phyloP scores from a whole-genome alignment of 2,888 invertebrate genomes.

The Agrochola lota region DNA sequence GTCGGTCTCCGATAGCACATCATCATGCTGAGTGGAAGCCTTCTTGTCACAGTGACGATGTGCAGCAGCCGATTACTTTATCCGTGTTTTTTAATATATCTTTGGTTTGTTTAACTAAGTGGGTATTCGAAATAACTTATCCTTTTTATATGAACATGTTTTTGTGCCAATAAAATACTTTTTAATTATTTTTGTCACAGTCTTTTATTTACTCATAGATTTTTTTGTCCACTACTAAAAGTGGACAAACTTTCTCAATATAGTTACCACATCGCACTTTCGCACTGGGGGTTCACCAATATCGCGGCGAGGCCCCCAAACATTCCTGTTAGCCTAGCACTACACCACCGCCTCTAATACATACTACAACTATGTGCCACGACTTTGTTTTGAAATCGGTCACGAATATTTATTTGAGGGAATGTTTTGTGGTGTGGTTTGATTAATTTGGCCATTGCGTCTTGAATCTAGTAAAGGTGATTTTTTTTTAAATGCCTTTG shows the following conservation, averaged over 20 bases:
- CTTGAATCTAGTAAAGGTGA: not conserved
- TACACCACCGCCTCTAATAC: constrained; percentile 35
- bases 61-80: not conserved
- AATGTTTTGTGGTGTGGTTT: constrained; percentile 8
- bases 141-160: not conserved
- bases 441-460: constrained; percentile 5
- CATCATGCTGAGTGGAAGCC: not conserved
- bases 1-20: not conserved
- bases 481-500: not conserved
- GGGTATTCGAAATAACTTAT: not conserved
- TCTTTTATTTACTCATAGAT: not conserved
- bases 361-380: constrained; percentile 36
- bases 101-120: not conserved
- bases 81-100: not conserved
- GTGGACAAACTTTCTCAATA: not conserved
- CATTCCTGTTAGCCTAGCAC: constrained; percentile 68
- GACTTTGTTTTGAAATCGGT: constrained; percentile 8
- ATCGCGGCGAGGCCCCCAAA: constrained; percentile 60
- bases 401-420: constrained; percentile 30
- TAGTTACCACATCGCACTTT: constrained; percentile 56
- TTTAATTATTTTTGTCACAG: not conserved
- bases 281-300: constrained; percentile 44
- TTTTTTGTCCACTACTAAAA: not conserved
- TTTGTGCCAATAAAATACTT: not conserved
- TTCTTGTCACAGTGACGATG: not conserved